Percentiles rank a stretch among this genome's conserved stretches.
These are phyloP conservation scores for Acromyrmex charruanus DNA, from an alignment of 1,140 invertebrate genomes.

Conservation along the genomic window DNA sequence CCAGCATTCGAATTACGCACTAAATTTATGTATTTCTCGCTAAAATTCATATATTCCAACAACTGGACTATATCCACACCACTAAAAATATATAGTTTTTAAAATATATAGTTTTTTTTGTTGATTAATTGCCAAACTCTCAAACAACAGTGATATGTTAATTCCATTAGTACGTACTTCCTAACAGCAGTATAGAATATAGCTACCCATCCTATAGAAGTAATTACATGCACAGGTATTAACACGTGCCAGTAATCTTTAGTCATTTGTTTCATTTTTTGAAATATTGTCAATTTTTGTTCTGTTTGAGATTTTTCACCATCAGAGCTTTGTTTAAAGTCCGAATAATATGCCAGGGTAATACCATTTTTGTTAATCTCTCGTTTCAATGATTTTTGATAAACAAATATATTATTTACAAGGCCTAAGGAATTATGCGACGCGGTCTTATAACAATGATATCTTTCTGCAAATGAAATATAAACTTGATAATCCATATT, in stretches of 20 bases:
- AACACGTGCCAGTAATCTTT: constrained; percentile 98
- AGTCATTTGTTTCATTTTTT: constrained; percentile 96
- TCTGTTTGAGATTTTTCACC: background rate
- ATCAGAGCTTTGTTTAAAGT: constrained; percentile 34
- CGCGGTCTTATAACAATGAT: constrained; percentile 27
- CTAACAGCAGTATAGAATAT: constrained; percentile 95
- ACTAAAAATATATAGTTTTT: constrained; percentile 87
- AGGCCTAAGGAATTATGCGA: constrained; percentile 52
- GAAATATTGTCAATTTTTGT: constrained; percentile 89
- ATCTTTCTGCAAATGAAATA: constrained; percentile 55
- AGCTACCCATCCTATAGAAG: constrained; percentile 94
- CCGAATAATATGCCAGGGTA: constrained; percentile 30
- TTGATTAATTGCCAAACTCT: background rate
- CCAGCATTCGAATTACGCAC: constrained; percentile 93
- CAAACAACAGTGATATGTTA: background rate
- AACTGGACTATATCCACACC: constrained; percentile 94
- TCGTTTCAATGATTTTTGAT: constrained; percentile 19
- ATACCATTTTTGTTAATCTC: constrained; percentile 28
- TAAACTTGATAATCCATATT: background rate
- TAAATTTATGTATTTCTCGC: constrained; percentile 91
- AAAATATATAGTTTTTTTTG: constrained; percentile 76
- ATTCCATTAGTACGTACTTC: constrained; percentile 88
- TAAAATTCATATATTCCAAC: constrained; percentile 91
- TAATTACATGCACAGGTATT: constrained; percentile 95
- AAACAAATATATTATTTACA: constrained; percentile 34